Conservation (phyloP, 1,140 invertebrate species). For the Camponotus vicinus region DNA sequence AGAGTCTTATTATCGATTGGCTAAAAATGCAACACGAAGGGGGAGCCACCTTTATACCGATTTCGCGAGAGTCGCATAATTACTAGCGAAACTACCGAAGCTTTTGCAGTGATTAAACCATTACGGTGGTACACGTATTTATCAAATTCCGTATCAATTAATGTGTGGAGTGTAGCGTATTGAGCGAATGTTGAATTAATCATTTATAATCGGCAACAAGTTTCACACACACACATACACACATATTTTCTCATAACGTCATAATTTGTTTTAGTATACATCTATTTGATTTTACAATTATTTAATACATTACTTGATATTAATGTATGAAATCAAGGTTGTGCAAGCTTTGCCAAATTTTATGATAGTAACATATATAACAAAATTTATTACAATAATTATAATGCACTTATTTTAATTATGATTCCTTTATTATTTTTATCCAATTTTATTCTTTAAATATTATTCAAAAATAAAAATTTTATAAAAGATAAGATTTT, state of each 20-base stretch:
- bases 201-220: conserved; percentile 63
- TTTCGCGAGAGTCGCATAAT: conserved; percentile 38
- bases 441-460: not conserved
- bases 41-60: conserved; percentile 69
- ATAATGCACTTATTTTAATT: not conserved
- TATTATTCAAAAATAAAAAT: not conserved
- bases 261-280: conserved; percentile 24
- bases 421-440: not conserved
- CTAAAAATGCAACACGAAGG: conserved; percentile 64
- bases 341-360: not conserved
- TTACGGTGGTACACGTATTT: not conserved
- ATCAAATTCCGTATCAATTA: conserved; percentile 3
- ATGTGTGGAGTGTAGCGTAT: not conserved
- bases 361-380: no score
- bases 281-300: conserved; percentile 23
- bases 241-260: not conserved
- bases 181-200: not conserved
- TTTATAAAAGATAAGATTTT: no score
- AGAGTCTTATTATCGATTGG: conserved; percentile 70
- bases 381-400: not conserved
- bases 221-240: not conserved
- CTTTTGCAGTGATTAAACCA: conserved; percentile 13
- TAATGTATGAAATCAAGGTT: conserved; percentile 16
- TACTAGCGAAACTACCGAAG: not conserved
- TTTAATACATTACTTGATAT: not conserved